phyloP scores from a whole-genome alignment of 1,140 invertebrate species.

The Pemphigus obesinymphae region DNA sequence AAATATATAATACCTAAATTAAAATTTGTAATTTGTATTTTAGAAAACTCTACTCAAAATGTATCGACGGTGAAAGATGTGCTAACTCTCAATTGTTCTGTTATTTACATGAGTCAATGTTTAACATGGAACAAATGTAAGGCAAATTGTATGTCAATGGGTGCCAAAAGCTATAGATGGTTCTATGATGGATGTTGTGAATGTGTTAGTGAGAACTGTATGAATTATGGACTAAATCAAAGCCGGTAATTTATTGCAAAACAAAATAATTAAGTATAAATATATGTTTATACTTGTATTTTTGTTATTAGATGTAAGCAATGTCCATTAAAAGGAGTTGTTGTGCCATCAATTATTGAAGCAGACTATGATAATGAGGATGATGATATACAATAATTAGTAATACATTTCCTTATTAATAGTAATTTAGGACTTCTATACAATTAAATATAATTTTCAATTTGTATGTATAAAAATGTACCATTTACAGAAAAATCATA shows the following conservation, averaged over 20 bases:
- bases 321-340: constrained; percentile 13
- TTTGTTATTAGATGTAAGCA: constrained; percentile 14
- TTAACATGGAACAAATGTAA: constrained; percentile 84
- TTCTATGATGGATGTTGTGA: constrained; percentile 95
- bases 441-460: background rate
- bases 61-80: constrained; percentile 59
- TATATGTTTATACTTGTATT: no score
- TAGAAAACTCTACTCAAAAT: constrained; percentile 63
- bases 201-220: constrained; percentile 82
- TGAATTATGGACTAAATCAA: constrained; percentile 89
- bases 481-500: constrained; percentile 20
- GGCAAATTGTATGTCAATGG: constrained; percentile 71
- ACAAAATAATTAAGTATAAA: background rate
- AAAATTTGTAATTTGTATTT: no score
- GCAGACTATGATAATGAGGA: constrained; percentile 31
- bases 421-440: no score
- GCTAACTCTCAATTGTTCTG: constrained; percentile 80
- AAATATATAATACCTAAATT: no score
- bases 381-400: constrained; percentile 27
- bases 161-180: constrained; percentile 73
- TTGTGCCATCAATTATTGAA: constrained; percentile 26
- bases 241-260: constrained; percentile 55
- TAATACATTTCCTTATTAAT: background rate
- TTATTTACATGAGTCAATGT: constrained; percentile 86
- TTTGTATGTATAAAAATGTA: background rate